Conservation (phyloP, 2,888 invertebrate genomes). For the Thecocarcelia acutangulata region DNA sequence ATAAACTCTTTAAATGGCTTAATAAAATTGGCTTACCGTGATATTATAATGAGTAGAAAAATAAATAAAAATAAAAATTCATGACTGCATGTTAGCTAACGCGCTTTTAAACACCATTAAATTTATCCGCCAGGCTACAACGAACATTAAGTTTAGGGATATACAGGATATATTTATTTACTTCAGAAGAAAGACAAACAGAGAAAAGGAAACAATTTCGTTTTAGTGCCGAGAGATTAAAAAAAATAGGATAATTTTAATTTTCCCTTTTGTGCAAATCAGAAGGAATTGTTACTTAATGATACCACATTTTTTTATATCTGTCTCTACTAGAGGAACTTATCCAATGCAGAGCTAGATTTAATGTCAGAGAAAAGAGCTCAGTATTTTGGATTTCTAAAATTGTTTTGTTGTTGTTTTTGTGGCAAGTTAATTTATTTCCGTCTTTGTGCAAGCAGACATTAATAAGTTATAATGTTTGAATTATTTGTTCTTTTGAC, state of each 20-base stretch:
- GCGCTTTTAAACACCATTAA: conserved; percentile 72
- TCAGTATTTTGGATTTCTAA: neutral
- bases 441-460: neutral
- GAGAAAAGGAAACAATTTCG: neutral
- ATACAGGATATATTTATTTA: neutral
- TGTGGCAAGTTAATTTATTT: neutral
- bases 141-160: neutral
- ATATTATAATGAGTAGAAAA: neutral
- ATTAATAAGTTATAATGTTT: conserved; percentile 5
- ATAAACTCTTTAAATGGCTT: too few species aligned
- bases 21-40: neutral
- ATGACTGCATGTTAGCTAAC: conserved; percentile 60
- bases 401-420: neutral
- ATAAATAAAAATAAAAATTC: conserved; percentile 69
- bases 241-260: conserved; percentile 1
- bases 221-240: neutral
- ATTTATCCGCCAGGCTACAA: conserved; percentile 68
- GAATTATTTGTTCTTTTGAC: neutral
- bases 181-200: neutral
- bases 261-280: neutral
- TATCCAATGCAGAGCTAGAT: neutral
- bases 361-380: neutral
- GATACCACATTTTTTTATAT: conserved; percentile 32
- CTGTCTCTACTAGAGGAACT: neutral
- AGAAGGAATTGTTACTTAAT: conserved; percentile 17